Evolutionary conservation across 2,888 invertebrate genomes (phyloP), one percentile per base, ranked within the genome.

Genomic region (Tholera decimalis): DNA sequence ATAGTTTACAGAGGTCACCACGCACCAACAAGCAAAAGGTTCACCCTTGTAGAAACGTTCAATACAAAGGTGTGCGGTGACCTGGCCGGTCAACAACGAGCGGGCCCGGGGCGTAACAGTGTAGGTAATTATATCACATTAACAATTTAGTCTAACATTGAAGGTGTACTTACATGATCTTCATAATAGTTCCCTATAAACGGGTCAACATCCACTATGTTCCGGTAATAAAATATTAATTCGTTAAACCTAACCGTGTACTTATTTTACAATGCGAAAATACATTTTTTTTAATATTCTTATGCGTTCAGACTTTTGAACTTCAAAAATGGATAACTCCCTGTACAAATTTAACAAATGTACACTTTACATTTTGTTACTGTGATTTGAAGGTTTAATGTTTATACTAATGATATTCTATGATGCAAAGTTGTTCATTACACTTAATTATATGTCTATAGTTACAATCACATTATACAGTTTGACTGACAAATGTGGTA

Each of bases 231-330:
- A 95, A 95, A 95, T 94, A 94, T 93, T 91, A 90, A 91, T 93
- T 93, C 91, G 87, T 92, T 92, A 90, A 89, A 89, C 86, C 93
- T 95, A 94, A 89, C 85, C 83, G 94, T 95, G 95, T 94, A 92
- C 85, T 86, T 92, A 93, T 89, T 90, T 91, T 93, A 95, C 94
- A 94, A 93, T 94, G 95, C 89, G 94, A 95, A 95, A 95, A 95
- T 94, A 95, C 94, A 93, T 91, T 90, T 81, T 79, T 84, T 74
- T 62, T 49, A 60, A 67, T 72, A 65, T 87, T 87, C 86, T 87
- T 89, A 90, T 86, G 84, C 89, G 94, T 94, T 95, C 95, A 95
- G 94, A 94, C 95, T 95, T 95, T 91, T 89, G 94, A 94, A 94
- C 95, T 88, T 90, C 90, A 80, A 90, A 92, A 91, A 89, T 91